phyloP scores from a whole-genome alignment of 2,888 invertebrate genomes.

The Lysandra coridon region DNA sequence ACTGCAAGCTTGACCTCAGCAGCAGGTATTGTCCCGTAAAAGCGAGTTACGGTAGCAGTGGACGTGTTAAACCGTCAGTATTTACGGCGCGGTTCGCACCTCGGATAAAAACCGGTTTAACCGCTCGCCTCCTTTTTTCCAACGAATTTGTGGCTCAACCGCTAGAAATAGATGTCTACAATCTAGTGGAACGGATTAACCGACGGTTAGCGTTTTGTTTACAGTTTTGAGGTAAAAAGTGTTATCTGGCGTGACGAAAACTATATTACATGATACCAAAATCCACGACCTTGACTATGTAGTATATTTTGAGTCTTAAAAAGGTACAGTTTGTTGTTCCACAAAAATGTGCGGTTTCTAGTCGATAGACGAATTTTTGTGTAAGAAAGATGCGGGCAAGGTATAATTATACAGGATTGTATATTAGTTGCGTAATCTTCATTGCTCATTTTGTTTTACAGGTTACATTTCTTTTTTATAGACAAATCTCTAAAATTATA shows the following conservation, averaged over 20 bases:
- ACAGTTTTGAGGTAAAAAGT: neutral
- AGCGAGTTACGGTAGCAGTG: neutral
- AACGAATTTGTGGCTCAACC: constrained; percentile 5
- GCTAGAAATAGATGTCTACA: constrained; percentile 27
- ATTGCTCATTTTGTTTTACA: too few relatives aligned
- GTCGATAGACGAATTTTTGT: too few relatives aligned
- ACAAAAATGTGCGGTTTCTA: too few relatives aligned
- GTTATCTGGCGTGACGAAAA: neutral
- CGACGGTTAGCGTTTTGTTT: neutral
- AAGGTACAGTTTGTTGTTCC: too few relatives aligned
- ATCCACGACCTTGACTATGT: too few relatives aligned
- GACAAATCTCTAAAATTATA: neutral
- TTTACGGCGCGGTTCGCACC: neutral
- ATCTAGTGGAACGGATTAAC: neutral
- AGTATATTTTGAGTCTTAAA: too few relatives aligned
- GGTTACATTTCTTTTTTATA: too few relatives aligned
- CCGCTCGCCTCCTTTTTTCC: neutral
- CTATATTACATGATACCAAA: neutral
- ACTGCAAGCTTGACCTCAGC: too few relatives aligned
- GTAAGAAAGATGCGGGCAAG: too few relatives aligned
- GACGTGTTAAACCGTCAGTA: neutral
- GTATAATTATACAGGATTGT: too few relatives aligned
- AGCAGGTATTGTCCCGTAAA: neutral
- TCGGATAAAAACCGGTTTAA: neutral
- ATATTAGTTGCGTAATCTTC: too few relatives aligned